Percentiles rank a stretch among this genome's conserved stretches.
phyloP scores from a whole-genome alignment of 2,888 invertebrate species.

The Rhopalosiphum nymphaeae region DNA sequence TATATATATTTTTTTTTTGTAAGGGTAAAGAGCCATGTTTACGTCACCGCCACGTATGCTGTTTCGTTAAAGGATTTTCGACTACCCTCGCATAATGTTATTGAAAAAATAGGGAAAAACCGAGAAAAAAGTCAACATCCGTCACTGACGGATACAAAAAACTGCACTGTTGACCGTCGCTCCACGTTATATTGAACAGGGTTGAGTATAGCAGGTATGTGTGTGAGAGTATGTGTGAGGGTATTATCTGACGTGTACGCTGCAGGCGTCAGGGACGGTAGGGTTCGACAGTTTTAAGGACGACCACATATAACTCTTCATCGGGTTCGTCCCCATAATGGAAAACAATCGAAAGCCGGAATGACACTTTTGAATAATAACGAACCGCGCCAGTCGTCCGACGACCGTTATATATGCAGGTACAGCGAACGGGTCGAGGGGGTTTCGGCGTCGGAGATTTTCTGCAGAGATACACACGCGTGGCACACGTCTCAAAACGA shows the following conservation, averaged over 20 bases:
- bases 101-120: background rate
- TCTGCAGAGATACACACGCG: background rate
- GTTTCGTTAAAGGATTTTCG: conserved; percentile 27
- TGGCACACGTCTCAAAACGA: background rate
- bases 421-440: background rate
- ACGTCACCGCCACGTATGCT: background rate
- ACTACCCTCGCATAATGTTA: conserved; percentile 21
- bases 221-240: no score
- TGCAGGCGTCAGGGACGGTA: background rate
- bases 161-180: background rate
- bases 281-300: conserved; percentile 2
- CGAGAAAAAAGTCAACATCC: conserved; percentile 47
- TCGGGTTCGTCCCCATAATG: background rate
- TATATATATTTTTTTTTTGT: background rate
- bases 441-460: background rate
- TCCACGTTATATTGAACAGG: background rate
- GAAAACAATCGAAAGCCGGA: conserved; percentile 20
- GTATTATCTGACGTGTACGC: background rate
- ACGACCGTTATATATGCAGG: background rate
- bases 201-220: no score
- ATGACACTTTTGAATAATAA: conserved; percentile 41
- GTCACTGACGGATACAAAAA: conserved; percentile 15
- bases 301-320: background rate
- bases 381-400: background rate
- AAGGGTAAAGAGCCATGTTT: background rate